Percentiles rank a stretch among this genome's conserved stretches.
These are phyloP conservation scores for Campylorhamphus procurvoides DNA, from an alignment of 2,113 vertebrate genomes.

Conservation along the genomic window DNA sequence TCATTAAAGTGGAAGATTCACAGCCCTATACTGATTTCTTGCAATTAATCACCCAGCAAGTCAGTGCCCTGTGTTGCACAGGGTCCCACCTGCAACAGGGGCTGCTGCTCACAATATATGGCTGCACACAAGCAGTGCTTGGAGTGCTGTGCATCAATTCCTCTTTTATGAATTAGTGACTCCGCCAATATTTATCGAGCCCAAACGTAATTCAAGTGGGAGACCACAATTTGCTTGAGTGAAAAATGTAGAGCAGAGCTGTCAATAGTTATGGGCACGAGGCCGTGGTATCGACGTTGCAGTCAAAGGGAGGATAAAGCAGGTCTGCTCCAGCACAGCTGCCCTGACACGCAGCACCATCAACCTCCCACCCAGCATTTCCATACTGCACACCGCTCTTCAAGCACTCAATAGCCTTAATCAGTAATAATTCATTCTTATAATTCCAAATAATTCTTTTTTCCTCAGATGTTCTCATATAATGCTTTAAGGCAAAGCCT, in stretches of 20 bases:
- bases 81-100: neutral
- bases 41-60: neutral
- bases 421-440: neutral
- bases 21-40: neutral
- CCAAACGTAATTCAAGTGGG: neutral
- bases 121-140: neutral
- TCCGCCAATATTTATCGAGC: constrained; percentile 8
- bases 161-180: neutral
- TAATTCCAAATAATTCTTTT: neutral
- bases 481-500: neutral
- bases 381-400: neutral
- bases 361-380: neutral
- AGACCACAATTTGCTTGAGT: neutral
- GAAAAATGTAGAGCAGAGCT: neutral
- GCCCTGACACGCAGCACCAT: neutral
- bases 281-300: accelerated
- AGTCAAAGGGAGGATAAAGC: neutral
- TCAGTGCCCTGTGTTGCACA: neutral
- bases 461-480: neutral
- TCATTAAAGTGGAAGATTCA: neutral
- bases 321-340: neutral
- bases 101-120: neutral
- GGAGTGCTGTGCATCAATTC: neutral
- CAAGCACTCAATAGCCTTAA: neutral
- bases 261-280: neutral